Percentiles rank a stretch among this genome's conserved stretches.
Conservation (phyloP, 2,113 vertebrate genomes). For the Ochotona princeps region DNA sequence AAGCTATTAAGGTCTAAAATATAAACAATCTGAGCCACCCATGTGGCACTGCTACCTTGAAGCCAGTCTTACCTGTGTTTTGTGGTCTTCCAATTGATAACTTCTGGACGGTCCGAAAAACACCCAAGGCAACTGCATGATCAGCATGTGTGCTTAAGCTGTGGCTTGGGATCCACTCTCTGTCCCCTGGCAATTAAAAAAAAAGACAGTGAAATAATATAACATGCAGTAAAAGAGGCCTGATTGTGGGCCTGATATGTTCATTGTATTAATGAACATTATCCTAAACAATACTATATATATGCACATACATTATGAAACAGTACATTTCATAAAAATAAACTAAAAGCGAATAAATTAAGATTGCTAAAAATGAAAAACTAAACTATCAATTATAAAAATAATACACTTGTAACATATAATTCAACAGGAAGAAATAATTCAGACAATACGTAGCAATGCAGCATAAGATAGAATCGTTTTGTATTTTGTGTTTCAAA, state of each 20-base stretch:
- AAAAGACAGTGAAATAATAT: constrained; percentile 13
- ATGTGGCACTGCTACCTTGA: not conserved
- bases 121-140: constrained; percentile 46
- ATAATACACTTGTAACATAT: not conserved
- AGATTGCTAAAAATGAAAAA: not conserved
- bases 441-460: not conserved
- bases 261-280: not conserved
- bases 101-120: constrained; percentile 17
- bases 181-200: constrained; percentile 76
- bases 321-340: not conserved
- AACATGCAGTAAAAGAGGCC: not conserved
- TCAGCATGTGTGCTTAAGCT: constrained; percentile 77
- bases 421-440: not conserved
- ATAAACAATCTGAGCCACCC: not conserved
- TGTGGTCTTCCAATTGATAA: not conserved
- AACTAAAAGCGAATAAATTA: not conserved
- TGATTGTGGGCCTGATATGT: not conserved
- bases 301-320: not conserved
- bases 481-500: too few relatives aligned
- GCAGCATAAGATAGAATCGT: not conserved
- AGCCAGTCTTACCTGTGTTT: constrained; percentile 61
- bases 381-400: not conserved
- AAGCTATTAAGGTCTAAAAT: not conserved
- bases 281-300: not conserved
- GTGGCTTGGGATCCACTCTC: constrained; percentile 78